phyloP scores from a whole-genome alignment of 2,113 vertebrate species.

The Rhinogobius similis region DNA sequence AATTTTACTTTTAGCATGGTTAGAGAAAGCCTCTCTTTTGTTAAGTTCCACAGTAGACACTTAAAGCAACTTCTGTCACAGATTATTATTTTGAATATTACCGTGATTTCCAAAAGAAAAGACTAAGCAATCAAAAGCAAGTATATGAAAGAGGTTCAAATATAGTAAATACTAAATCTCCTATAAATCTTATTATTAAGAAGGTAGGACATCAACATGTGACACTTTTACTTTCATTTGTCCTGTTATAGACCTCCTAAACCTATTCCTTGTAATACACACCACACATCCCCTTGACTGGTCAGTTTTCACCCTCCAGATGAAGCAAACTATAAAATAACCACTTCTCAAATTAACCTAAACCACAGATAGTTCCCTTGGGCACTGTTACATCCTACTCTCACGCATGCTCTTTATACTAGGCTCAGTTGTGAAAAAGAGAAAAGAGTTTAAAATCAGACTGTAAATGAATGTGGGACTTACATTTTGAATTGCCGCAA shows the following conservation, averaged over 20 bases:
- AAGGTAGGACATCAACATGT: background rate
- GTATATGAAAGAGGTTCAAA: conserved; percentile 32
- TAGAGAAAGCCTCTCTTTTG: conserved; percentile 34
- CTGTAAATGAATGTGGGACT: conserved; percentile 40
- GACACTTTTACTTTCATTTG: background rate
- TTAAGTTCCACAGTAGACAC: conserved; percentile 29
- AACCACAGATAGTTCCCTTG: conserved; percentile 37
- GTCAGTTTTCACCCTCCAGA: conserved; percentile 31
- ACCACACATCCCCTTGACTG: conserved; percentile 29
- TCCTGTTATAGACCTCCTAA: conserved; percentile 42
- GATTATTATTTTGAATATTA: background rate
- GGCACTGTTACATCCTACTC: conserved; percentile 42
- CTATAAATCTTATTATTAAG: conserved; percentile 31
- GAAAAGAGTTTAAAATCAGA: background rate
- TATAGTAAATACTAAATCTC: conserved; percentile 32
- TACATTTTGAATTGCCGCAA: conserved; percentile 85
- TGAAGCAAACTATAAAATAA: conserved; percentile 33
- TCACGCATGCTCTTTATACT: background rate
- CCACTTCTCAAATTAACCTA: conserved; percentile 24
- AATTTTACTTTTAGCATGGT: conserved; percentile 56
- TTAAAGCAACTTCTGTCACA: background rate
- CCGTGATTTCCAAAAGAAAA: background rate
- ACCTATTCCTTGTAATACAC: conserved; percentile 47
- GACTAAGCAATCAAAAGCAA: conserved; percentile 7
- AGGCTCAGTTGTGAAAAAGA: background rate